A percentile compares a stretch with the other conserved stretches of the same genome.
Conservation (phyloP, 2,113 vertebrate genomes). For the Sapajus apella region DNA sequence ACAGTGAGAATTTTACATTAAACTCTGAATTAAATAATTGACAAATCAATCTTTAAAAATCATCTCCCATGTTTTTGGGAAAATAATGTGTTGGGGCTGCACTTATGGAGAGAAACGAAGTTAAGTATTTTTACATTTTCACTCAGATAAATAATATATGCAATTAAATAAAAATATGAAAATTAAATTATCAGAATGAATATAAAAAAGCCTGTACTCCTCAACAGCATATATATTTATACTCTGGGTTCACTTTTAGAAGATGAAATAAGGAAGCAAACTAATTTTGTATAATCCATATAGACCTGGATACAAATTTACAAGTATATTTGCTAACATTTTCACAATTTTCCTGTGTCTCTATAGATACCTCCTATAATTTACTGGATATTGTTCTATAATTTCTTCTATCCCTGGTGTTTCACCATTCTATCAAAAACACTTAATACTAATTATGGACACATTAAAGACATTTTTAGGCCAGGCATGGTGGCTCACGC, state of each 20-base stretch:
- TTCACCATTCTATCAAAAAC: neutral
- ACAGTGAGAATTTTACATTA: slow-evolving; percentile 37
- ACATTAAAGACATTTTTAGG: neutral
- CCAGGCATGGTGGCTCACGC: too few relatives aligned
- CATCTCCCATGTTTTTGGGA: neutral
- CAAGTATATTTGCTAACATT: neutral
- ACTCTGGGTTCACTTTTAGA: neutral
- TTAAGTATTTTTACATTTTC: neutral
- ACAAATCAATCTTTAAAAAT: neutral
- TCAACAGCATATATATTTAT: neutral
- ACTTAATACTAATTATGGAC: neutral
- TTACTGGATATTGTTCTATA: neutral
- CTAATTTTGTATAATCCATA: neutral
- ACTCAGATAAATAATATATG: neutral
- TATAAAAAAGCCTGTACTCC: neutral
- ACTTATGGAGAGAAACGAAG: neutral
- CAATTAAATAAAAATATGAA: neutral
- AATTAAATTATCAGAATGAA: neutral
- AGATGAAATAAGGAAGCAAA: neutral
- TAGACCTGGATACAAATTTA: neutral
- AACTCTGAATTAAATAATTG: slow-evolving; percentile 16
- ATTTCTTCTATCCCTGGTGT: neutral
- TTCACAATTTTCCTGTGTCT: neutral
- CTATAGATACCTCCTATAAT: neutral
- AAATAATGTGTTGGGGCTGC: neutral